phyloP scores from a whole-genome alignment of 1,140 invertebrate genomes.

The Lepidostoma basale region DNA sequence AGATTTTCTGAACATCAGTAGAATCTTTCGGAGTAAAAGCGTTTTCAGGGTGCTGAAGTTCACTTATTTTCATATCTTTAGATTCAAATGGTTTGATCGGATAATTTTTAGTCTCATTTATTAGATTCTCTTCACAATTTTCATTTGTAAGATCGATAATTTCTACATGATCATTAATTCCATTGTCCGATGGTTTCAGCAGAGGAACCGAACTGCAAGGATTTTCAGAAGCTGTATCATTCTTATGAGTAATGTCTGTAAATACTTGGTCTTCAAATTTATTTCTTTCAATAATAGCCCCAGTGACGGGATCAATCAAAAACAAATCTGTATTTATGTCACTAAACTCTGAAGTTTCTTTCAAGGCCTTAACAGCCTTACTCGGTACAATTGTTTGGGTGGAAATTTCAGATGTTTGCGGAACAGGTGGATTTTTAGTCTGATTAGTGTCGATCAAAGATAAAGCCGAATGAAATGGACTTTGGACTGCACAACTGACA shows the following conservation, averaged over 20 bases:
- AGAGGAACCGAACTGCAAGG: too few species aligned
- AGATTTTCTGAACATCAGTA: not conserved
- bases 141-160: conserved; percentile 27
- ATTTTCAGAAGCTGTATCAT: not conserved
- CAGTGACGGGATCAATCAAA: conserved; percentile 43
- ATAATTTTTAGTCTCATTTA: not conserved
- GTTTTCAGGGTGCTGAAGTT: too few species aligned
- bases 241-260: not conserved
- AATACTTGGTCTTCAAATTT: not conserved
- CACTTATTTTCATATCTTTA: too few species aligned
- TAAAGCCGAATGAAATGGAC: not conserved
- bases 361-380: not conserved
- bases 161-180: conserved; percentile 4
- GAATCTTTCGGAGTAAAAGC: not conserved
- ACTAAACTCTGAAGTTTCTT: conserved; percentile 29
- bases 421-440: not conserved
- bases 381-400: conserved; percentile 20
- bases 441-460: not conserved
- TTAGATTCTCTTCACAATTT: not conserved
- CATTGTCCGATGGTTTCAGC: too few species aligned
- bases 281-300: conserved; percentile 37
- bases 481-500: too few species aligned
- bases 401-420: conserved; percentile 29
- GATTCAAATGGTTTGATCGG: too few species aligned
- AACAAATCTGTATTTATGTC: conserved; percentile 41